Percentiles rank a stretch among this genome's conserved stretches.
phyloP scores from a whole-genome alignment of 1,140 invertebrate species.

The Hyphantria cunea region DNA sequence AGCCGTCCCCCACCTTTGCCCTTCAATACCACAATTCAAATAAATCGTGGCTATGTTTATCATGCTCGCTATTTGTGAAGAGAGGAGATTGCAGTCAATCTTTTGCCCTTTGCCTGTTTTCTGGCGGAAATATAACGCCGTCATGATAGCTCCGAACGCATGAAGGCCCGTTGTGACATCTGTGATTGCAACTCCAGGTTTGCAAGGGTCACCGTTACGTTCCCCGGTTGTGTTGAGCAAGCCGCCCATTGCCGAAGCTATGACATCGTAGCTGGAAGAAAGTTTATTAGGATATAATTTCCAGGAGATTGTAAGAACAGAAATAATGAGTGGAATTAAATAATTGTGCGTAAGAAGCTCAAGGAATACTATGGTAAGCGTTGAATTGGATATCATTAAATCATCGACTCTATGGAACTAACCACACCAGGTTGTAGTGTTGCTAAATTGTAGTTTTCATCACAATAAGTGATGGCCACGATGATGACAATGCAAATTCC shows the following conservation, averaged over 20 bases:
- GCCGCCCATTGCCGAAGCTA: constrained; percentile 95
- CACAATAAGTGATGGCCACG: too few species aligned
- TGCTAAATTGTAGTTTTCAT: too few species aligned
- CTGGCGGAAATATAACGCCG: constrained; percentile 90
- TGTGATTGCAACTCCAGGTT: constrained; percentile 96
- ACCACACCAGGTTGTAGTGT: too few species aligned
- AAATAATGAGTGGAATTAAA: too few species aligned
- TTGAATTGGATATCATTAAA: too few species aligned
- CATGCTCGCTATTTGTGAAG: constrained; percentile 94
- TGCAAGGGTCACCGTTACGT: constrained; percentile 91
- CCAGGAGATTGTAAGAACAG: too few species aligned
- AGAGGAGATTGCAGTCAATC: constrained; percentile 96
- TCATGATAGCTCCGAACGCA: constrained; percentile 97
- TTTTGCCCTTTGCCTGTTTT: constrained; percentile 93
- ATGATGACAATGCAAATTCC: too few species aligned
- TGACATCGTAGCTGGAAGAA: constrained; percentile 91
- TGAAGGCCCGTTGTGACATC: constrained; percentile 97
- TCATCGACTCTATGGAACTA: too few species aligned
- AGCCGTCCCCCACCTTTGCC: constrained; percentile 91
- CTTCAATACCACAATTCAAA: constrained; percentile 92
- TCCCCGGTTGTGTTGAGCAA: constrained; percentile 95
- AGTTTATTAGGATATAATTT: too few species aligned
- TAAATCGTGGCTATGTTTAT: constrained; percentile 96
- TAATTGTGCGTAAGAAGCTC: too few species aligned
- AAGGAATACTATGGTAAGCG: too few species aligned